Percentiles rank a stretch among this genome's conserved stretches.
Conservation (phyloP, 1,140 invertebrate genomes). For the Drosophila fuyamai region DNA sequence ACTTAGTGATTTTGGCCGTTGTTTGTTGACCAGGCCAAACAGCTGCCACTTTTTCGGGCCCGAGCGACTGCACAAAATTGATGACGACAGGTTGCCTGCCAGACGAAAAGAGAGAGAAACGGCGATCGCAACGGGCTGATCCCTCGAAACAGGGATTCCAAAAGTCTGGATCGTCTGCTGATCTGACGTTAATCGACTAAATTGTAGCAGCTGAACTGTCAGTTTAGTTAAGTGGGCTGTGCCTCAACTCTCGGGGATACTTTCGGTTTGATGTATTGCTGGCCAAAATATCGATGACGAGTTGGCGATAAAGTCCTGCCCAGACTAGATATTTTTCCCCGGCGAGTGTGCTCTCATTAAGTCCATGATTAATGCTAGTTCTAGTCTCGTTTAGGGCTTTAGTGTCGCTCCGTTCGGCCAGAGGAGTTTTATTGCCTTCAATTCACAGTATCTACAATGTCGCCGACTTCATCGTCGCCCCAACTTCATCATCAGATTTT, state of each 20-base stretch:
- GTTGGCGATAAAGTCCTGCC: constrained; percentile 41
- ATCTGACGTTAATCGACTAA: constrained; percentile 81
- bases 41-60: constrained; percentile 59
- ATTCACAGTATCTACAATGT: constrained; percentile 39
- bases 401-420: constrained; percentile 50
- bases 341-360: constrained; percentile 44
- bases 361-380: constrained; percentile 68
- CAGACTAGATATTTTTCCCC: constrained; percentile 26
- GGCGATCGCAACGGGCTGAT: constrained; percentile 36
- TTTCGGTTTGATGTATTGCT: constrained; percentile 64
- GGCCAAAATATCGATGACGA: constrained; percentile 60
- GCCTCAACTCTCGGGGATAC: constrained; percentile 45
- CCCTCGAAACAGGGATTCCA: constrained; percentile 26
- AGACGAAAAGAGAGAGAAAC: not conserved
- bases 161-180: constrained; percentile 34
- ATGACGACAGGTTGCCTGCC: constrained; percentile 79
- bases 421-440: constrained; percentile 68
- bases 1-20: constrained; percentile 65
- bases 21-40: constrained; percentile 47
- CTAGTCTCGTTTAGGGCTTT: constrained; percentile 46
- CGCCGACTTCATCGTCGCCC: constrained; percentile 14
- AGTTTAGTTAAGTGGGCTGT: constrained; percentile 76
- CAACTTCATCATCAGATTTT: constrained; percentile 40
- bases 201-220: constrained; percentile 83
- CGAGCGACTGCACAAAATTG: constrained; percentile 61